Percentiles rank a stretch among this genome's conserved stretches.
Conservation (phyloP, 2,888 invertebrate species). For the Smittia sp. region DNA sequence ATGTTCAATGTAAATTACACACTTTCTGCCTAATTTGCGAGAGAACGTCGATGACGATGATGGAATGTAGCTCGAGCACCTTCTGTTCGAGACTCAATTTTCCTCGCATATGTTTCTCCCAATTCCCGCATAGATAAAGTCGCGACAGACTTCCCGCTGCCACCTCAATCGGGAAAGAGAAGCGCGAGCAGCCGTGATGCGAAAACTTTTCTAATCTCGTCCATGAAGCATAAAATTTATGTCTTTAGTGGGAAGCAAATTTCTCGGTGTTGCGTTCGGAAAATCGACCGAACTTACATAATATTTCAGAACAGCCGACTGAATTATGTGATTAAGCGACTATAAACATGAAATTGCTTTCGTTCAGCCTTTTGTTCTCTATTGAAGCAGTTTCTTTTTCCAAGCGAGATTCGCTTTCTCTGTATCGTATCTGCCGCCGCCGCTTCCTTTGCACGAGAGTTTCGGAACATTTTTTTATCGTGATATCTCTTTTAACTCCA, state of each 20-base stretch:
- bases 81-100: no score
- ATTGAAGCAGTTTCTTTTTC: conserved; percentile 2
- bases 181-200: no score
- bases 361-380: background rate
- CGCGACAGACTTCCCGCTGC: no score
- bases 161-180: no score
- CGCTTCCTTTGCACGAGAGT: background rate
- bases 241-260: background rate
- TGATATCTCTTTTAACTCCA: conserved; percentile 8
- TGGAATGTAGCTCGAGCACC: no score
- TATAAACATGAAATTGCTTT: conserved; percentile 33
- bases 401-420: background rate
- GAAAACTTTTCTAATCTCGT: no score
- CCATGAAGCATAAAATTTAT: conserved; percentile 1
- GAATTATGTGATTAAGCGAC: conserved; percentile 34
- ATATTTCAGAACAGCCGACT: background rate
- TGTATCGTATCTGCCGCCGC: background rate
- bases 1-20: no score
- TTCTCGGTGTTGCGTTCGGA: background rate
- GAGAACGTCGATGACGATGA: no score
- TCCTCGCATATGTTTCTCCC: no score
- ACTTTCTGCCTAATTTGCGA: no score
- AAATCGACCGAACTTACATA: background rate
- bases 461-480: conserved; percentile 12
- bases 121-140: no score